Evolutionary conservation across 2,113 vertebrate species (phyloP).

Genomic region (Limanda limanda): DNA sequence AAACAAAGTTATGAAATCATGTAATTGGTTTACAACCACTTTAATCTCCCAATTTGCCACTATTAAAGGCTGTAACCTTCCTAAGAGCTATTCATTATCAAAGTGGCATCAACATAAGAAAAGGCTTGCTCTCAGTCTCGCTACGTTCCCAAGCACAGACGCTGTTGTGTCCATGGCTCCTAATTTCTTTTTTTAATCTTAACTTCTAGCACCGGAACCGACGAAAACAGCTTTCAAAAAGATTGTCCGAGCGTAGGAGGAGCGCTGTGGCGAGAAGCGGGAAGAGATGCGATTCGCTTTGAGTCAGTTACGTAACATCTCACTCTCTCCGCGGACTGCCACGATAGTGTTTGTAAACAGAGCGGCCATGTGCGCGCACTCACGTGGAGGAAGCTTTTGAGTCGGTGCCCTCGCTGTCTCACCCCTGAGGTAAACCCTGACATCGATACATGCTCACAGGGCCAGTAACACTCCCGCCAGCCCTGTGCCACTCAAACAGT

Average conservation of each 20-base stretch:
- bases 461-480: slow-evolving; percentile 53
- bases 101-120: slow-evolving; percentile 13
- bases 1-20: not conserved
- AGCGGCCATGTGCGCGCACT: slow-evolving; percentile 80
- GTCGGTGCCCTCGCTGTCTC: slow-evolving; percentile 69
- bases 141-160: slow-evolving; percentile 1
- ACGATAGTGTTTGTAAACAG: slow-evolving; percentile 89
- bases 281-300: slow-evolving; percentile 67
- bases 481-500: slow-evolving; percentile 47
- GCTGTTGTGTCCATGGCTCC: slow-evolving; percentile 1
- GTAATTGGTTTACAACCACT: not conserved
- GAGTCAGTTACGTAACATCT: slow-evolving; percentile 78
- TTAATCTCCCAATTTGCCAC: not conserved
- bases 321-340: slow-evolving; percentile 75
- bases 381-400: slow-evolving; percentile 77
- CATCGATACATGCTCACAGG: slow-evolving; percentile 47
- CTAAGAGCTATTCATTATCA: slow-evolving; percentile 6
- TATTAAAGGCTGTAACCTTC: slow-evolving; percentile 3
- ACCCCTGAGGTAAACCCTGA: slow-evolving; percentile 79
- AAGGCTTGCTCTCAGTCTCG: slow-evolving; percentile 12
- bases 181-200: slow-evolving; percentile 16
- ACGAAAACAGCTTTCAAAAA: slow-evolving; percentile 38
- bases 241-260: slow-evolving; percentile 45
- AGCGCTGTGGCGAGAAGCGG: slow-evolving; percentile 17
- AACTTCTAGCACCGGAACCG: slow-evolving; percentile 16